Evolutionary conservation across 2,888 invertebrate species (phyloP), one percentile per base, ranked within the genome.

Genomic region (Blastobasis adustella): DNA sequence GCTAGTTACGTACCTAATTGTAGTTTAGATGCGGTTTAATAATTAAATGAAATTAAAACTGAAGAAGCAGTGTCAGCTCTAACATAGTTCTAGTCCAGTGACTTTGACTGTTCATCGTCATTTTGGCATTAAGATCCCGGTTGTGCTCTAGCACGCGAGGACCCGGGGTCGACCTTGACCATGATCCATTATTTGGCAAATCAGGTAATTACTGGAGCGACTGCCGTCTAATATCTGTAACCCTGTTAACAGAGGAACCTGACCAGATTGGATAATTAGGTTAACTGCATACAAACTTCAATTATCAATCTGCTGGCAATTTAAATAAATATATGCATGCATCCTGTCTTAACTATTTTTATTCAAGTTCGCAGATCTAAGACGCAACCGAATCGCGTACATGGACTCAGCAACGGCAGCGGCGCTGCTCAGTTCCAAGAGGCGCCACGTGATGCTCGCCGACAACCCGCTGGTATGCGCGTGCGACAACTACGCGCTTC

Each of bases 401-500:
- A 10, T 52, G 39, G 47, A 46, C 9, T 36, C 5, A 0, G 39
- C 37, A 8, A 39, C 47, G 36, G 44, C 52, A 6, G 49, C 10
- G 5, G 6, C 38, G 36, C 47, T 52, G 10, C 46, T 52, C 41
- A 40, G 42, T 8, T 6, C 9, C 1, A 10, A 36, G 4, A 40
- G 10, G 5, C 41, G 49, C 6, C 45, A 45, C 5, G 44, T 52
- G 10, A 10, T 38, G 47, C 43, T 52, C 10, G 9, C 43, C 5
- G 44, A 40, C 37, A 49, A 52, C 23, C 43, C 46, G 3, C 23
- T 52, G 10, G 44, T 38, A 3, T 52, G 52, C 40, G 45, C 49
- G 5, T 52, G 52, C 38, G 52, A 43, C 10, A 49, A 52, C 44
- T 37, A 46, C 8, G 38, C 41, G 5, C n/a, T 52, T 3, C 39